These are phyloP conservation scores for Ditylenchus weischeri DNA, from an alignment of 2,888 invertebrate genomes.

Conservation along the genomic window DNA sequence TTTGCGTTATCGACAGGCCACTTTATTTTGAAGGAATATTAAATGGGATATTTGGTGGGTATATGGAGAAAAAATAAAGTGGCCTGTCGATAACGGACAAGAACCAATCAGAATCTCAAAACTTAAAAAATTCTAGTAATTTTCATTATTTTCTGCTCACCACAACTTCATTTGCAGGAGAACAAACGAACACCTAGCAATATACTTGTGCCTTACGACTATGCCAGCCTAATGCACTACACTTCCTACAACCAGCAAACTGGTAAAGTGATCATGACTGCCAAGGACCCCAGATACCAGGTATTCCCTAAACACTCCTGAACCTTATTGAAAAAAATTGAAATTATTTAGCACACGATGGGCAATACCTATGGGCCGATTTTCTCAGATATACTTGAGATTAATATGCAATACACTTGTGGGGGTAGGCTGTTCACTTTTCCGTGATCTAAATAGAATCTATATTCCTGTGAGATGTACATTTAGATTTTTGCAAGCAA, in stretches of 20 bases:
- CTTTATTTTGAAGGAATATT: too few species aligned
- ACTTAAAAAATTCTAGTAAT: too few species aligned
- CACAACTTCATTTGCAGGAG: neutral
- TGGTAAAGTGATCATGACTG: conserved; percentile 16
- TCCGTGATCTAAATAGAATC: too few species aligned
- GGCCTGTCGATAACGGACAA: too few species aligned
- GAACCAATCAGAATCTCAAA: too few species aligned
- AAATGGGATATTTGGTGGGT: too few species aligned
- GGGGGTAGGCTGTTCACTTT: conserved; percentile 3
- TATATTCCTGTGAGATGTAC: too few species aligned
- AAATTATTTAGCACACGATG: conserved; percentile 28
- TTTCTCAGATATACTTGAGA: conserved; percentile 22
- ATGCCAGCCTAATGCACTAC: conserved; percentile 30
- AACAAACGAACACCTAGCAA: neutral
- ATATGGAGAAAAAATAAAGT: too few species aligned
- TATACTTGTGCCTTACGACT: conserved; percentile 2
- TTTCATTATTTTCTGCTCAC: too few species aligned
- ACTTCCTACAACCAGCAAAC: conserved; percentile 20
- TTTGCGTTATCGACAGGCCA: too few species aligned
- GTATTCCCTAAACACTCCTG: neutral
- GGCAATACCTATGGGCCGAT: conserved; percentile 25
- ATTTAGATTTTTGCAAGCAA: conserved; percentile 2
- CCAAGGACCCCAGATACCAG: conserved; percentile 17
- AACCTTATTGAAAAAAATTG: neutral
- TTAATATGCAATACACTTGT: conserved; percentile 29